phyloP scores from a whole-genome alignment of 2,113 vertebrate genomes.

The Anoura caudifer region DNA sequence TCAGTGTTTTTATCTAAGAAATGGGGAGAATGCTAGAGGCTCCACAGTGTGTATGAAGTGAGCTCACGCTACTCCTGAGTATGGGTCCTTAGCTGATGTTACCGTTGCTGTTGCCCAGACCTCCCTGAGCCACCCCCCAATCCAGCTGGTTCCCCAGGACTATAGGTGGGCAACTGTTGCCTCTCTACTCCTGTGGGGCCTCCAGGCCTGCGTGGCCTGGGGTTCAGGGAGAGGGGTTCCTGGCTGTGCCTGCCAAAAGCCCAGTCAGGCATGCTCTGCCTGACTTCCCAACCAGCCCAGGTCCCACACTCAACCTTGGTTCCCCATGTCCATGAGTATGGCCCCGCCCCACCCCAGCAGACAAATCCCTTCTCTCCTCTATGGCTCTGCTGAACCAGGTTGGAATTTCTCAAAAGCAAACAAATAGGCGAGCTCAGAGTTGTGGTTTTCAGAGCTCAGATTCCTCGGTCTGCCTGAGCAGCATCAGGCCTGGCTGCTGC shows the following conservation, averaged over 20 bases:
- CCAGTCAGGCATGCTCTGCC: background rate
- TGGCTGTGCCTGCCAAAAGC: background rate
- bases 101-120: background rate
- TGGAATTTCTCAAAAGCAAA: conserved; percentile 76
- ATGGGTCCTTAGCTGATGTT: background rate
- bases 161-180: too few relatives aligned
- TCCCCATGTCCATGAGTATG: background rate
- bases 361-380: conserved; percentile 58
- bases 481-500: background rate
- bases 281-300: background rate
- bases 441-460: conserved; percentile 66
- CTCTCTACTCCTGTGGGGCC: background rate
- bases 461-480: conserved; percentile 51
- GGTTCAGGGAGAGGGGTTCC: background rate
- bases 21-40: background rate
- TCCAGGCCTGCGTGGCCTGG: background rate
- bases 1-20: background rate
- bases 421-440: conserved; percentile 59
- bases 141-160: background rate
- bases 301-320: background rate
- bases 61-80: background rate
- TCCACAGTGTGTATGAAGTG: fast-evolving
- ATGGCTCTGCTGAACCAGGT: conserved; percentile 47
- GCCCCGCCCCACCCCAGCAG: conserved; percentile 14
- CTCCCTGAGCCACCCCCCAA: background rate